These are phyloP conservation scores for Leptosomus discolor DNA, from an alignment of 2,113 vertebrate species.

Conservation along the genomic window DNA sequence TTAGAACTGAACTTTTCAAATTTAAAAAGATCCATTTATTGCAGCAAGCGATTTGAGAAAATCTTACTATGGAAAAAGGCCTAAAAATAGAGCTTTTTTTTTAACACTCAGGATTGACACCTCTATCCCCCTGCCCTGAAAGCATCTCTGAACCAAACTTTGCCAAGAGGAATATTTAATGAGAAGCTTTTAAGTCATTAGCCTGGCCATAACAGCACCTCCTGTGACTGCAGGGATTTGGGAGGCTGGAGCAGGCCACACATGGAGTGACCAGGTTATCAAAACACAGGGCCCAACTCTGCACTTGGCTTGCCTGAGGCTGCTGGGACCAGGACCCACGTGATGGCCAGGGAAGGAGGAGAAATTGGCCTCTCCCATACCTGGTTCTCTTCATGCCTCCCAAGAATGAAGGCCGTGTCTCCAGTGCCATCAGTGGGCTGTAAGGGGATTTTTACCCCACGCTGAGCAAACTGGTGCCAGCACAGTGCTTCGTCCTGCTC, in stretches of 20 bases:
- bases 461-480: rapidly evolving
- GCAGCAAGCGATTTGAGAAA: conserved; percentile 12
- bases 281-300: not conserved
- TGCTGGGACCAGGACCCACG: rapidly evolving
- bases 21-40: conserved; percentile 18
- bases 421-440: rapidly evolving
- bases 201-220: not conserved
- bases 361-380: rapidly evolving
- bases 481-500: rapidly evolving
- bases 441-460: rapidly evolving
- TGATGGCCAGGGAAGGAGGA: rapidly evolving
- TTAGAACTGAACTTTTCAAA: conserved; percentile 9
- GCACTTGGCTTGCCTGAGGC: rapidly evolving
- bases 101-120: not conserved
- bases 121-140: too few relatives aligned
- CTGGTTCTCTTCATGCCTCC: rapidly evolving
- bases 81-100: not conserved
- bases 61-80: not conserved
- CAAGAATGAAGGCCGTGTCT: rapidly evolving
- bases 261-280: not conserved
- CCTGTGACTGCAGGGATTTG: not conserved
- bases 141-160: not conserved
- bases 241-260: not conserved
- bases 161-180: conserved; percentile 22
- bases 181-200: not conserved